These are phyloP conservation scores for Nestor notabilis DNA, from an alignment of 2,113 vertebrate species.

Conservation along the genomic window DNA sequence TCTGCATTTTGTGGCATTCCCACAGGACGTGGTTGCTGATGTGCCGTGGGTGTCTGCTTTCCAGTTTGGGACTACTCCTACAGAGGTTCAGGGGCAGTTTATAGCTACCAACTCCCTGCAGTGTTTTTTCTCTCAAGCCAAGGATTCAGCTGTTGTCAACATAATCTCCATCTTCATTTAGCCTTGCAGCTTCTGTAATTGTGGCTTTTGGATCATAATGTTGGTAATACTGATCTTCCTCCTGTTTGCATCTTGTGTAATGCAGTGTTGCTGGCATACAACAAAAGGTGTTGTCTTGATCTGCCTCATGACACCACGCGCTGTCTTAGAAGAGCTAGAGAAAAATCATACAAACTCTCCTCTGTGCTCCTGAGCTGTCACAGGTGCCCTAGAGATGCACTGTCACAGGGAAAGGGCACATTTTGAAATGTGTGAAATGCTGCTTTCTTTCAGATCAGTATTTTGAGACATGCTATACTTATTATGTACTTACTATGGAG, in stretches of 20 bases:
- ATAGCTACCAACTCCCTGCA: background rate
- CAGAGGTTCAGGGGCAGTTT: background rate
- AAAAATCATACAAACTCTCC: background rate
- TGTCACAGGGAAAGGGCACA: background rate
- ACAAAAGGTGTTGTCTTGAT: background rate
- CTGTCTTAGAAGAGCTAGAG: background rate
- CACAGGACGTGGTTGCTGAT: background rate
- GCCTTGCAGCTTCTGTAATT: background rate
- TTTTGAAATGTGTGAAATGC: background rate
- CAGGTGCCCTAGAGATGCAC: background rate
- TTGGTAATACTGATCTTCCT: background rate
- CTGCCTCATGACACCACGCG: fast-evolving
- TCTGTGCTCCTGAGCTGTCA: background rate
- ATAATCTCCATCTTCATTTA: background rate
- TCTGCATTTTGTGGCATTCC: background rate
- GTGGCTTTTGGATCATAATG: background rate
- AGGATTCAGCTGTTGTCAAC: background rate
- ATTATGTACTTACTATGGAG: background rate
- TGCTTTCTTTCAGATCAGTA: background rate
- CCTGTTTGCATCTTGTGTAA: background rate
- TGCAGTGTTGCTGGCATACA: background rate
- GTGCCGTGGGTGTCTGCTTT: background rate
- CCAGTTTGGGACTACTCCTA: background rate
- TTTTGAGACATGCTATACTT: background rate
- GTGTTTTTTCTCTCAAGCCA: background rate